Evolutionary conservation across 35 echinoderm and acorn worm species (phyloP).

Genomic region (Heliocidaris tuberculata): DNA sequence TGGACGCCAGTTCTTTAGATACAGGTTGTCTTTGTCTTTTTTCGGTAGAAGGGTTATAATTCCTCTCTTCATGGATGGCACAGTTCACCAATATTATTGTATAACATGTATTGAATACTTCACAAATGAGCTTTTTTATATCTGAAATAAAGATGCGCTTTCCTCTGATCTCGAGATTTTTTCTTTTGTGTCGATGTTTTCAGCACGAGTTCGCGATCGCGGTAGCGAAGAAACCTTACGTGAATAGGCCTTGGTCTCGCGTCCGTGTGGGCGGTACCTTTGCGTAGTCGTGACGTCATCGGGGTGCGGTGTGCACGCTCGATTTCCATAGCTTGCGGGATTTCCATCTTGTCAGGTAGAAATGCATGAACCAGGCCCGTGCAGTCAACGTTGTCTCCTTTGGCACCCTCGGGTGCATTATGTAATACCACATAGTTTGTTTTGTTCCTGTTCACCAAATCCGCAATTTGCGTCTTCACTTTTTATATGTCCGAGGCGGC

Average conservation of each 20-base stretch:
- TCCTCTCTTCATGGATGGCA: conserved; percentile 15
- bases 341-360: not conserved
- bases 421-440: no score
- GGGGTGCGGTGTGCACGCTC: conserved; percentile 13
- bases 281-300: not conserved
- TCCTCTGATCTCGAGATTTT: not conserved
- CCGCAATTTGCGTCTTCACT: no score
- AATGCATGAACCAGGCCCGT: conserved; percentile 9
- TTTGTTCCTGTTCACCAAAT: no score
- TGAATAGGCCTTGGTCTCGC: conserved; percentile 30
- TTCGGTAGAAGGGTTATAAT: conserved; percentile 59
- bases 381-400: not conserved
- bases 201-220: conserved; percentile 3
- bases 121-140: no score
- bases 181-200: not conserved
- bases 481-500: no score
- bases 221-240: conserved; percentile 25
- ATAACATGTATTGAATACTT: conserved; percentile 54
- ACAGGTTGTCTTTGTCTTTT: conserved; percentile 29
- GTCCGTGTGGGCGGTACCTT: not conserved
- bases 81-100: not conserved
- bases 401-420: not conserved
- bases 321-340: conserved; percentile 23
- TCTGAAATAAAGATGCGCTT: conserved; percentile 25
- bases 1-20: conserved; percentile 61